Conservation (phyloP, 2,797 vertebrate genomes). For the Toxotes lorentzi region DNA sequence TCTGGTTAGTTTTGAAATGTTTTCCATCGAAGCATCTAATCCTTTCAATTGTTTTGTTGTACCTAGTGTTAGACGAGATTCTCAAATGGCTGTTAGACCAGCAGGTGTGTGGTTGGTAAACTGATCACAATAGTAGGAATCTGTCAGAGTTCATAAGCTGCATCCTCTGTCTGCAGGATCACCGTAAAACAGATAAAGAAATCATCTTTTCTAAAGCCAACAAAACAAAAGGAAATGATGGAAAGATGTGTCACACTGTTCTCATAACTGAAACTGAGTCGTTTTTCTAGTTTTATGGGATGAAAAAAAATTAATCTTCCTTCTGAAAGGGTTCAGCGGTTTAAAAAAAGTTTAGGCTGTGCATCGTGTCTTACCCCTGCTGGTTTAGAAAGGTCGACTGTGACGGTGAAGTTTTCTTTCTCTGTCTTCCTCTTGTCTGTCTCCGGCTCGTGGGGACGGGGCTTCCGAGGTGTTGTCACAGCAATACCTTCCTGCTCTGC, state of each 20-base stretch:
- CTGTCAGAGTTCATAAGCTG: conserved; percentile 13
- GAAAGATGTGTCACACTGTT: neutral
- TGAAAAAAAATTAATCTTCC: neutral
- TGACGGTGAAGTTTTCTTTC: conserved; percentile 86
- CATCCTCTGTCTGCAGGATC: conserved; percentile 7
- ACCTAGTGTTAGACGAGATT: too few relatives aligned
- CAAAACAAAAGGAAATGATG: neutral
- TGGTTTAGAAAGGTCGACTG: conserved; percentile 82
- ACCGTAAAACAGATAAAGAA: conserved; percentile 4
- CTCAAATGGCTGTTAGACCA: neutral
- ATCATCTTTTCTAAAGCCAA: neutral
- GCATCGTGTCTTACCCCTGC: conserved; percentile 69
- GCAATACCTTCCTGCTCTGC: conserved; percentile 93
- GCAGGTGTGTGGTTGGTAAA: conserved; percentile 16
- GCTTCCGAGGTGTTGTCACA: conserved; percentile 87
- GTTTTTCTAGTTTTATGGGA: neutral
- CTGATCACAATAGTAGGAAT: conserved; percentile 27
- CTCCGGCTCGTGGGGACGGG: conserved; percentile 80
- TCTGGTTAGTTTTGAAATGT: neutral
- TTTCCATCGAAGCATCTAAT: neutral
- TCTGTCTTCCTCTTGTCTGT: conserved; percentile 81
- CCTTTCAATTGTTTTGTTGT: too few relatives aligned
- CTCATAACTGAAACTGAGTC: neutral
- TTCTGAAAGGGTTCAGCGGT: neutral
- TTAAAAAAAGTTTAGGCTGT: neutral